Percentiles rank a stretch among this genome's conserved stretches.
These are phyloP conservation scores for Perdita meconis DNA, from an alignment of 2,888 invertebrate species.

Conservation along the genomic window DNA sequence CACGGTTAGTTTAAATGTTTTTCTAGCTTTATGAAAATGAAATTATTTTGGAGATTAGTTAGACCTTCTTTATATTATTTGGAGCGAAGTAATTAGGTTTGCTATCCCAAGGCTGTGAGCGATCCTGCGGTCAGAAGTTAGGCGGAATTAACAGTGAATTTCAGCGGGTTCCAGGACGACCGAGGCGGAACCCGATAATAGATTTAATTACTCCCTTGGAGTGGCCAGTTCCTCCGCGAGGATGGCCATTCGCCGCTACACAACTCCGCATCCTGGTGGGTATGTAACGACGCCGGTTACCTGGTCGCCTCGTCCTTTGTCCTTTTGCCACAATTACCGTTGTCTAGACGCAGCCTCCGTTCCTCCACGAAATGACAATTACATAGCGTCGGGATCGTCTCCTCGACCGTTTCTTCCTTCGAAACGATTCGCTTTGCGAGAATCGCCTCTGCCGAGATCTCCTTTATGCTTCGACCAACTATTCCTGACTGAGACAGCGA, in stretches of 20 bases:
- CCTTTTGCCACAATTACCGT: constrained; percentile 75
- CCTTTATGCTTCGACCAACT: background rate
- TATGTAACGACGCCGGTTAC: constrained; percentile 60
- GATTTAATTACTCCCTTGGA: constrained; percentile 67
- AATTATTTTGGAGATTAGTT: background rate
- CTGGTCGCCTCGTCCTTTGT: constrained; percentile 63
- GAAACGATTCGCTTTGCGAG: constrained; percentile 48
- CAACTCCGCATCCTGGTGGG: constrained; percentile 23
- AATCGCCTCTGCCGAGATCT: constrained; percentile 34
- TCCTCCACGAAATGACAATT: constrained; percentile 77
- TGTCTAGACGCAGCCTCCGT: constrained; percentile 76
- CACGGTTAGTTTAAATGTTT: background rate
- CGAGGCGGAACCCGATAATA: constrained; percentile 53
- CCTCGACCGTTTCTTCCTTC: constrained; percentile 51
- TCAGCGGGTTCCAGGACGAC: constrained; percentile 29
- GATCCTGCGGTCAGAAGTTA: background rate
- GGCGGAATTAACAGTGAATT: constrained; percentile 29
- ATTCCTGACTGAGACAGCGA: background rate
- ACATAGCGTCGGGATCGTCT: constrained; percentile 66
- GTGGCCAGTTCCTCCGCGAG: constrained; percentile 12
- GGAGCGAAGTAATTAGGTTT: background rate
- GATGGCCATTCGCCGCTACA: constrained; percentile 14
- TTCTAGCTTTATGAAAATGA: background rate
- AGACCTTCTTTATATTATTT: too few species aligned
- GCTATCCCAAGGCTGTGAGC: background rate